phyloP scores from a whole-genome alignment of 2,113 vertebrate genomes.

The Oreochromis spilurus region DNA sequence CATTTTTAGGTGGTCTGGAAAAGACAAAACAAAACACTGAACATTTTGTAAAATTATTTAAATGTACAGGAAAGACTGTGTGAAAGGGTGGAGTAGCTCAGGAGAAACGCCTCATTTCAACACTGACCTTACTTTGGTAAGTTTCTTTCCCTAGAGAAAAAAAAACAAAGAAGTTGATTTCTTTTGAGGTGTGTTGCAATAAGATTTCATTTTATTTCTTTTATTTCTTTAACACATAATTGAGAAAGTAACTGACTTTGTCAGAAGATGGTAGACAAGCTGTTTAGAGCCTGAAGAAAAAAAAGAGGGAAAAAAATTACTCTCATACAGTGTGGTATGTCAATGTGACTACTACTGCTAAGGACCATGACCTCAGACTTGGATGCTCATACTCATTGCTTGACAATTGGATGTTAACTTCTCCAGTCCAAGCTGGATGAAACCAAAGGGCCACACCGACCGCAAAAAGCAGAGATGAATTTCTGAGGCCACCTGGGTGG shows the following conservation, averaged over 20 bases:
- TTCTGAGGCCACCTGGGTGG: background rate
- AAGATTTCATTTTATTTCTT: background rate
- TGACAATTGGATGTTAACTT: background rate
- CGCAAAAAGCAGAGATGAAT: background rate
- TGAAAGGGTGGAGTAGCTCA: background rate
- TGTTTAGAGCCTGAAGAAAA: conserved; percentile 44
- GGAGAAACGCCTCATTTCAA: background rate
- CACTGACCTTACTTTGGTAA: conserved; percentile 48
- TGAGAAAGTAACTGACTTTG: conserved; percentile 53
- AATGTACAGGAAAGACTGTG: background rate
- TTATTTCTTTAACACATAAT: background rate
- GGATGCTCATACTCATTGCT: background rate
- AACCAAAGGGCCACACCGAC: background rate
- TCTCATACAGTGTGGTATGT: background rate
- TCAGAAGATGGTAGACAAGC: conserved; percentile 25
- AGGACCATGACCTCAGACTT: background rate
- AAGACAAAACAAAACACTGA: background rate
- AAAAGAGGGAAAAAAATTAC: background rate
- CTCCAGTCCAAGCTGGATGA: background rate
- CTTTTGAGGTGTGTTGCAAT: background rate
- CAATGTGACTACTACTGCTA: background rate
- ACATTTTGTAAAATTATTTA: background rate
- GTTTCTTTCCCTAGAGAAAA: conserved; percentile 49
- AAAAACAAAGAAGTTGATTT: background rate
- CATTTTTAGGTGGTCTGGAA: background rate